Evolutionary conservation across 2,113 vertebrate genomes (phyloP).

Genomic region (Oophaga pumilio): DNA sequence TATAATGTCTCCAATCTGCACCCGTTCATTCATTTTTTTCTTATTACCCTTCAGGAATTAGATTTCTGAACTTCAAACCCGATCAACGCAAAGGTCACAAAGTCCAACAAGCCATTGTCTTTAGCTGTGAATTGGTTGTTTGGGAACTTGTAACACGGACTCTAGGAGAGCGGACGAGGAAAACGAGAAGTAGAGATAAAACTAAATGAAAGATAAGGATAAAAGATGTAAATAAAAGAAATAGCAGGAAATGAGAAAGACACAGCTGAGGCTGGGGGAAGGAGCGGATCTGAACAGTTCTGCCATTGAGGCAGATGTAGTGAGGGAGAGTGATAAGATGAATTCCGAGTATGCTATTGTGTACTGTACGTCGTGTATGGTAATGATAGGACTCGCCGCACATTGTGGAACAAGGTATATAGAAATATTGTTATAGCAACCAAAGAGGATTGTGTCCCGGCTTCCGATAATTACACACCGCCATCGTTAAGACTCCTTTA

Average conservation of each 20-base stretch:
- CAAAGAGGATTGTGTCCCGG: neutral
- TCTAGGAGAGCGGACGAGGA: neutral
- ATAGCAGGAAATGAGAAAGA: constrained; percentile 27
- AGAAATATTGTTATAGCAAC: constrained; percentile 35
- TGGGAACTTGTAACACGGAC: neutral
- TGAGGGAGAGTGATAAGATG: constrained; percentile 35
- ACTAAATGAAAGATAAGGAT: constrained; percentile 24
- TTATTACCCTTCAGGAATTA: neutral
- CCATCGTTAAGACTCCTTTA: constrained; percentile 28
- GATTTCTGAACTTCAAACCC: neutral
- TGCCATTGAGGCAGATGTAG: constrained; percentile 19
- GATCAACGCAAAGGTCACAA: neutral
- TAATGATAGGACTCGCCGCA: constrained; percentile 24
- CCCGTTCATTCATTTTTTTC: neutral
- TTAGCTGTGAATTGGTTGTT: neutral
- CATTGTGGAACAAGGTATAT: constrained; percentile 39
- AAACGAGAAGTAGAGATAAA: neutral
- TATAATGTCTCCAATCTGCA: neutral
- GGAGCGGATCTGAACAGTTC: neutral
- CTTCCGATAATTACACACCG: constrained; percentile 21
- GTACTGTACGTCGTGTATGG: constrained; percentile 19
- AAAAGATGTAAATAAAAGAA: constrained; percentile 35
- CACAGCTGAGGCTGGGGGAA: constrained; percentile 8
- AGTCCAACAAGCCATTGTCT: constrained; percentile 10
- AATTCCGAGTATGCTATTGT: constrained; percentile 30